Evolutionary conservation across 2,888 invertebrate species (phyloP).

Genomic region (Rhagonycha lutea): DNA sequence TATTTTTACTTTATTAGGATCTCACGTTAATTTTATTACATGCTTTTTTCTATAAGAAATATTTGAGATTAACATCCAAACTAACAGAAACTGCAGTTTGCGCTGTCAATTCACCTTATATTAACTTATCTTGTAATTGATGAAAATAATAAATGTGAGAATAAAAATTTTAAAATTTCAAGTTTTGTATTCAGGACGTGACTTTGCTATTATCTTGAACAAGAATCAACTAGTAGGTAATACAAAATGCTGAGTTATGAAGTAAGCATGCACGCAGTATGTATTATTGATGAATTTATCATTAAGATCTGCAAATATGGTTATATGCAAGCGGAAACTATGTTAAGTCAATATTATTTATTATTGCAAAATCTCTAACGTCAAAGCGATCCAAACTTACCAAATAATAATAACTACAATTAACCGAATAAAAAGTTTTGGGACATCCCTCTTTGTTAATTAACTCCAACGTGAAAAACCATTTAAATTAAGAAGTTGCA

Average conservation of each 20-base stretch:
- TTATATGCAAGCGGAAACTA: slow-evolving; percentile 39
- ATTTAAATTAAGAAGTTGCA: background rate
- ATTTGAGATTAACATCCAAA: background rate
- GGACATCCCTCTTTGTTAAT: background rate
- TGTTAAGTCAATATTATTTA: slow-evolving; percentile 30
- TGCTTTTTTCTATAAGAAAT: background rate
- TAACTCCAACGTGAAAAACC: background rate
- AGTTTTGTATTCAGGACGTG: slow-evolving; percentile 22
- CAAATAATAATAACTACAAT: background rate
- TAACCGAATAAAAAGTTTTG: background rate
- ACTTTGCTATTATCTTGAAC: slow-evolving; percentile 24
- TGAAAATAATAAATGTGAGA: slow-evolving; percentile 14
- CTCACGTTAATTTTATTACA: background rate
- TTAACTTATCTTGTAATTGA: background rate
- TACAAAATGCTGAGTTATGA: slow-evolving; percentile 37
- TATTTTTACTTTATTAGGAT: background rate
- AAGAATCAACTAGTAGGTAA: slow-evolving; percentile 30
- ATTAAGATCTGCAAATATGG: slow-evolving; percentile 45
- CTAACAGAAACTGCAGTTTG: background rate
- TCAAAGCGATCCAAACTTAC: background rate
- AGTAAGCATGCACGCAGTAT: slow-evolving; percentile 40
- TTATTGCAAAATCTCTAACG: slow-evolving; percentile 15
- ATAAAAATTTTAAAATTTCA: slow-evolving; percentile 22
- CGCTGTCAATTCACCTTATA: background rate
- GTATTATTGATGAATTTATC: slow-evolving; percentile 46